Percentiles rank a stretch among this genome's conserved stretches.
phyloP scores from a whole-genome alignment of 2,113 vertebrate species.

The Crotalus tigris region DNA sequence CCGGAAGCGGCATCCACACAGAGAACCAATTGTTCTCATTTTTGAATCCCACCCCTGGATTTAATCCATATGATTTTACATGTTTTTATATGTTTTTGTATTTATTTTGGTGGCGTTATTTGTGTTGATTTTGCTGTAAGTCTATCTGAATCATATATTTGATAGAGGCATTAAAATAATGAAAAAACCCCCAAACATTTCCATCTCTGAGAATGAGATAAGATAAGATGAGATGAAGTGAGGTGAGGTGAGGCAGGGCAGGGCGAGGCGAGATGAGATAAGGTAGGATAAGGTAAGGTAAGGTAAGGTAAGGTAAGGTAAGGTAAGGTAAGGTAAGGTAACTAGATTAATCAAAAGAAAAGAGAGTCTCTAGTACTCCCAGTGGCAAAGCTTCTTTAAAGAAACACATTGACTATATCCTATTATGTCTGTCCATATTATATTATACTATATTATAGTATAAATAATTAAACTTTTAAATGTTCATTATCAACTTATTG shows the following conservation, averaged over 20 bases:
- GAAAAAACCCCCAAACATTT: neutral
- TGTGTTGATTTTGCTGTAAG: neutral
- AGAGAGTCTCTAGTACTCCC: neutral
- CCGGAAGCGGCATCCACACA: too few relatives aligned
- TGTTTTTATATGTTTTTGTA: neutral
- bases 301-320: too few relatives aligned
- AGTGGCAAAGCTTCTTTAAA: neutral
- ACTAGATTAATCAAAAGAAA: neutral
- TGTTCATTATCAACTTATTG: neutral
- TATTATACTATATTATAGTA: neutral
- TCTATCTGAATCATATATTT: neutral
- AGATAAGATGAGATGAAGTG: too few relatives aligned
- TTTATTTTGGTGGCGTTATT: neutral
- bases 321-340: neutral
- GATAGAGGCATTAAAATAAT: neutral
- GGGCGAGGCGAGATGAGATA: too few relatives aligned
- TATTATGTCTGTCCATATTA: neutral
- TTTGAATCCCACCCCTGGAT: neutral
- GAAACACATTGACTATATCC: neutral
- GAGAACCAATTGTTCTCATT: too few relatives aligned
- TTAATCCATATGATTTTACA: neutral
- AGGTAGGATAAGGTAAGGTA: too few relatives aligned
- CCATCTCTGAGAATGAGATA: neutral
- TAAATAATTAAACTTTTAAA: neutral
- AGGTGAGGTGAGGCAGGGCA: too few relatives aligned